phyloP scores from a whole-genome alignment of 1,140 invertebrate genomes.

The Cataglyphis hispanica region DNA sequence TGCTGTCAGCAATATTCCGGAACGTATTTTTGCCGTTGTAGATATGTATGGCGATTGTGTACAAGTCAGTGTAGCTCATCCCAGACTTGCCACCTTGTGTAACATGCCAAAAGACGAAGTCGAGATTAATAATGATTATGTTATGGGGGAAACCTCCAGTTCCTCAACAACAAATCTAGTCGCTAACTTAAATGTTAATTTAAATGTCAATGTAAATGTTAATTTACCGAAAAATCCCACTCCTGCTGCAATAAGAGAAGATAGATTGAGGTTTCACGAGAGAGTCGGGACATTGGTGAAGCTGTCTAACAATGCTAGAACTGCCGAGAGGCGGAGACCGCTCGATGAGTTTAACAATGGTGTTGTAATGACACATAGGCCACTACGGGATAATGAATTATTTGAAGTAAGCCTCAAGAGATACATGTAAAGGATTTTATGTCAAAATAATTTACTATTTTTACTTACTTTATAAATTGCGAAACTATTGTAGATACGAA shows the following conservation, averaged over 20 bases:
- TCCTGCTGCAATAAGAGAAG: conserved; percentile 83
- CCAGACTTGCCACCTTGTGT: conserved; percentile 59
- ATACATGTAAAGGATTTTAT: background rate
- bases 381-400: conserved; percentile 94
- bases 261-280: conserved; percentile 94
- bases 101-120: conserved; percentile 78
- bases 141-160: conserved; percentile 79
- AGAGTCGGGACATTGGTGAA: conserved; percentile 95
- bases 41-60: conserved; percentile 97
- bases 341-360: conserved; percentile 98
- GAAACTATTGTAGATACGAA: conserved; percentile 89
- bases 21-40: conserved; percentile 93
- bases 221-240: conserved; percentile 85
- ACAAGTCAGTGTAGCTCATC: conserved; percentile 91
- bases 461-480: conserved; percentile 18
- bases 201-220: conserved; percentile 86
- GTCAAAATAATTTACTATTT: background rate
- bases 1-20: conserved; percentile 92
- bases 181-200: conserved; percentile 85
- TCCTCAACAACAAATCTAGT: conserved; percentile 84
- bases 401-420: conserved; percentile 91
- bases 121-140: conserved; percentile 84
- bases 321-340: conserved; percentile 94
- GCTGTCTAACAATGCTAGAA: conserved; percentile 93
- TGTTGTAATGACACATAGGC: conserved; percentile 96